Conservation (phyloP, 2,888 invertebrate species). For the Podabrus alpinus region DNA sequence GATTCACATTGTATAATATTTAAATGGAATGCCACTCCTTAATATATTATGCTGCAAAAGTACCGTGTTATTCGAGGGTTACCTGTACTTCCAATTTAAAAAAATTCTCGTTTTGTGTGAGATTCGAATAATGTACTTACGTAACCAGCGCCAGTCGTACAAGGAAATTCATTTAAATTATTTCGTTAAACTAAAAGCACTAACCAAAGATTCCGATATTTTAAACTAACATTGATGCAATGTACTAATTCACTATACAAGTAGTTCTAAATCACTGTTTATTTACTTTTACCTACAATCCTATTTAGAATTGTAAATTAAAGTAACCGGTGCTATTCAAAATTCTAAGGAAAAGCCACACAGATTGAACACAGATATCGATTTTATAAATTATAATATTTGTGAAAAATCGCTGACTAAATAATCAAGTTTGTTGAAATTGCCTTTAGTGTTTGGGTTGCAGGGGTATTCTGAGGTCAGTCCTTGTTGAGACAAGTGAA, state of each 20-base stretch:
- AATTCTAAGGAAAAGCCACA: neutral
- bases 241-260: neutral
- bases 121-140: neutral
- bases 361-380: neutral
- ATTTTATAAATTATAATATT: neutral
- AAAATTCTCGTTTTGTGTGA: neutral
- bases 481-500: slow-evolving; percentile 17
- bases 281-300: neutral
- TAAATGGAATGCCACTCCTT: no score
- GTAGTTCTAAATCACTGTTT: neutral
- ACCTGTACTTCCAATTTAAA: neutral
- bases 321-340: neutral
- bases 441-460: neutral
- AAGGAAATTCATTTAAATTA: neutral
- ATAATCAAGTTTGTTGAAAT: neutral
- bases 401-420: neutral
- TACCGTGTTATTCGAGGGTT: neutral
- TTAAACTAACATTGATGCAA: neutral
- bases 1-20: no score
- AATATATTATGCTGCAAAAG: no score
- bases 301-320: neutral
- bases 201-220: neutral
- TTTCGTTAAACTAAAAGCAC: neutral
- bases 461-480: slow-evolving; percentile 19
- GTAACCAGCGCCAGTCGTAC: neutral